phyloP scores from a whole-genome alignment of 2,797 vertebrate genomes.

The Leptodactylus fallax region DNA sequence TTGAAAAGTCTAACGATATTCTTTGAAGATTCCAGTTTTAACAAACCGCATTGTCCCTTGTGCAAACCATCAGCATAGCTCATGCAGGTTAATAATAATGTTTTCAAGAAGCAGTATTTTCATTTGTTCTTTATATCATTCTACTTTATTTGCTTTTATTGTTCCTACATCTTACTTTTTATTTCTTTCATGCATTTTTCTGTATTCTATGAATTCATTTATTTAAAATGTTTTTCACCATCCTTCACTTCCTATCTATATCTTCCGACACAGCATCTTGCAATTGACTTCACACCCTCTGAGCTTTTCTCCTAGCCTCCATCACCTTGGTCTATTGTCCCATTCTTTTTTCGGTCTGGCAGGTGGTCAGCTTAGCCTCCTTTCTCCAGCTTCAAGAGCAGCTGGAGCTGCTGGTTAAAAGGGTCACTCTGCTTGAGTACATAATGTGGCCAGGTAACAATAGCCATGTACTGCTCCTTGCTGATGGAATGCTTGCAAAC shows the following conservation, averaged over 20 bases:
- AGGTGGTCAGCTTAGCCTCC: conserved; percentile 98
- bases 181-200: background rate
- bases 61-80: background rate
- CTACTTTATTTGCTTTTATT: background rate
- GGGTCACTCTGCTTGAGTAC: conserved; percentile 98
- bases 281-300: background rate
- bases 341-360: conserved; percentile 89
- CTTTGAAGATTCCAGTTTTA: background rate
- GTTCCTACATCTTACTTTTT: background rate
- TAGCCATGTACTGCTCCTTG: conserved; percentile 49
- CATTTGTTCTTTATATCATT: background rate
- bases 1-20: conserved; percentile 28
- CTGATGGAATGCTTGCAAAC: conserved; percentile 27
- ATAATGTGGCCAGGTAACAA: conserved; percentile 99
- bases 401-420: conserved; percentile 98
- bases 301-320: background rate
- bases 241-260: background rate
- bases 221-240: background rate
- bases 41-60: conserved; percentile 25
- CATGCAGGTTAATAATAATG: background rate
- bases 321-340: conserved; percentile 19
- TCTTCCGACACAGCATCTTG: background rate
- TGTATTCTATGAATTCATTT: background rate
- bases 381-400: conserved; percentile 95
- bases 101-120: background rate